Conservation (phyloP, 2,888 invertebrate genomes). For the Magallana nippona region DNA sequence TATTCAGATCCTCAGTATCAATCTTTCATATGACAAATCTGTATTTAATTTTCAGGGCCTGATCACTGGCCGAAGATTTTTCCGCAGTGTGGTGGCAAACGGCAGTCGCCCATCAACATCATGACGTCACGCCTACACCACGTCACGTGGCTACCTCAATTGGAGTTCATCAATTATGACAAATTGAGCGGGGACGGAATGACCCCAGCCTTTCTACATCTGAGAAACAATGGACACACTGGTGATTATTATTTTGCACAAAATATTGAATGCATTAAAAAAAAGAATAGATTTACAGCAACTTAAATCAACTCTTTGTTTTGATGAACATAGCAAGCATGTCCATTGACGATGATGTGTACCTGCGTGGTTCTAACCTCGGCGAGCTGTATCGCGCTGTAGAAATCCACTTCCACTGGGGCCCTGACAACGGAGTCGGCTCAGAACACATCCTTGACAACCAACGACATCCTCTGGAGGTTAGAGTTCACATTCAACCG, state of each 20-base stretch:
- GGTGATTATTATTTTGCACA: slow-evolving; percentile 23
- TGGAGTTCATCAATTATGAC: slow-evolving; percentile 59
- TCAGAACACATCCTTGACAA: slow-evolving; percentile 69
- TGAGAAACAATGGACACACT: slow-evolving; percentile 50
- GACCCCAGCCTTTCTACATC: slow-evolving; percentile 39
- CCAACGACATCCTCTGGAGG: slow-evolving; percentile 66
- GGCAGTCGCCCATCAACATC: slow-evolving; percentile 69
- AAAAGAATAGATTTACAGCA: not conserved
- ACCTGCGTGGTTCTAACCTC: slow-evolving; percentile 63
- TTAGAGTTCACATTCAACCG: slow-evolving; percentile 40
- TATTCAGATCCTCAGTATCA: too few relatives aligned
- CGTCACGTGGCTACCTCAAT: slow-evolving; percentile 55
- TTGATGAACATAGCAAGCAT: slow-evolving; percentile 63
- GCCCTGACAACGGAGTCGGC: slow-evolving; percentile 60
- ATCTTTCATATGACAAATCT: not conserved
- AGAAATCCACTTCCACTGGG: slow-evolving; percentile 73
- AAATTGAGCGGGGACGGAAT: slow-evolving; percentile 37
- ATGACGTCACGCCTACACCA: slow-evolving; percentile 57
- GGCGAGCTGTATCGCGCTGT: slow-evolving; percentile 60
- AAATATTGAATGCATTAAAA: not conserved
- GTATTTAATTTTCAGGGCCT: slow-evolving; percentile 56
- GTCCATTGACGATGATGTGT: slow-evolving; percentile 51
- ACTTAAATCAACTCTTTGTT: not conserved
- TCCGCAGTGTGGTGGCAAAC: slow-evolving; percentile 65
- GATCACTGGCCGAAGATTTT: slow-evolving; percentile 63